These are phyloP conservation scores for Hyperoplus lanceolatus DNA, from an alignment of 2,797 vertebrate species.

Conservation along the genomic window DNA sequence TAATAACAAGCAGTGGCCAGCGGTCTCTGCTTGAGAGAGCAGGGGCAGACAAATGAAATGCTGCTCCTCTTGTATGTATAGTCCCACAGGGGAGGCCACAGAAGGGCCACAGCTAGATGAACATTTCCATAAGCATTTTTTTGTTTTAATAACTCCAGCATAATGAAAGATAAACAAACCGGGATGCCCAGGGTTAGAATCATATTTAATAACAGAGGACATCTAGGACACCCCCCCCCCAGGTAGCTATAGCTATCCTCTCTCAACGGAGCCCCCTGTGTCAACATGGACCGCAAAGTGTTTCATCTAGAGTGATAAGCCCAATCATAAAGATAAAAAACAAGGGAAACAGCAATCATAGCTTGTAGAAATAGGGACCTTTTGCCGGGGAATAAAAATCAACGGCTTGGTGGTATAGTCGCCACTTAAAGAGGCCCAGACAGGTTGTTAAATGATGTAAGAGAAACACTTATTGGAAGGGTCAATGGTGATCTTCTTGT, in stretches of 20 bases:
- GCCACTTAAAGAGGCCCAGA: constrained; percentile 14
- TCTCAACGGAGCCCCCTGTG: constrained; percentile 34
- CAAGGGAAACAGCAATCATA: background rate
- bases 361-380: constrained; percentile 41
- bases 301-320: constrained; percentile 63
- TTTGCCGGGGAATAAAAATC: constrained; percentile 22
- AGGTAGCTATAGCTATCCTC: constrained; percentile 51
- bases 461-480: constrained; percentile 49
- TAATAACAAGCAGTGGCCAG: constrained; percentile 80
- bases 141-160: constrained; percentile 66
- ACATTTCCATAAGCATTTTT: constrained; percentile 71
- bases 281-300: constrained; percentile 62
- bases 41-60: constrained; percentile 67
- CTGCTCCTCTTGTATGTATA: constrained; percentile 65
- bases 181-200: constrained; percentile 50
- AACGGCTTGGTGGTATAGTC: constrained; percentile 26
- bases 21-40: constrained; percentile 57
- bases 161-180: constrained; percentile 80
- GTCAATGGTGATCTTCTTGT: constrained; percentile 45
- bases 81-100: constrained; percentile 68
- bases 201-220: constrained; percentile 70
- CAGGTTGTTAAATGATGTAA: constrained; percentile 42
- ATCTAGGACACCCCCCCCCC: constrained; percentile 43
- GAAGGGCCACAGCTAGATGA: constrained; percentile 62
- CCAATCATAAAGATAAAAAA: constrained; percentile 63